Percentiles rank a stretch among this genome's conserved stretches.
These are phyloP conservation scores for Tenthredo distinguenda DNA, from an alignment of 2,888 invertebrate genomes.

Conservation along the genomic window DNA sequence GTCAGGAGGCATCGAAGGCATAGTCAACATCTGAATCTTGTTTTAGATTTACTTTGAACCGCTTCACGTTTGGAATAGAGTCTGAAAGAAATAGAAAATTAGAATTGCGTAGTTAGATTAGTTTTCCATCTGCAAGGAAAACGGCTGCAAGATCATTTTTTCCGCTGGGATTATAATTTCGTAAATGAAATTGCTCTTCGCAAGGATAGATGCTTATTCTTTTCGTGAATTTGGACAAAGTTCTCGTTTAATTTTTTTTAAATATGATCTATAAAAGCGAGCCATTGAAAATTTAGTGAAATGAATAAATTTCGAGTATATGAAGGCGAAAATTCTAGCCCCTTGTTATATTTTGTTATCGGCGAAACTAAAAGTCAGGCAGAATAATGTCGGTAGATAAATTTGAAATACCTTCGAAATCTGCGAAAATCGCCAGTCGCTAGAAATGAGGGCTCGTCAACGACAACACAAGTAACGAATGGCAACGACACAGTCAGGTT, in stretches of 20 bases:
- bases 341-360: not conserved
- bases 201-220: not conserved
- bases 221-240: not conserved
- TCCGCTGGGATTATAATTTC: not conserved
- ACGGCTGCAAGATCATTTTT: not conserved
- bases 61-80: not conserved
- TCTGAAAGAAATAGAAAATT: constrained; percentile 8
- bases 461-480: constrained; percentile 57
- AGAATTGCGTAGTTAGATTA: not conserved
- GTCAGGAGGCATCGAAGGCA: constrained; percentile 71
- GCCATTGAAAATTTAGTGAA: not conserved
- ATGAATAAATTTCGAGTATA: not conserved
- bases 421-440: constrained; percentile 62
- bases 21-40: constrained; percentile 27
- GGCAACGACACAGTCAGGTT: constrained; percentile 17
- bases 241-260: not conserved
- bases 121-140: not conserved
- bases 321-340: not conserved
- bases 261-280: not conserved
- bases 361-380: not conserved
- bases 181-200: not conserved
- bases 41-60: not conserved
- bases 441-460: constrained; percentile 65
- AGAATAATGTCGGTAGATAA: not conserved
- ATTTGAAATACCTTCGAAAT: constrained; percentile 60